Percentiles rank a stretch among this genome's conserved stretches.
phyloP scores from a whole-genome alignment of 2,113 vertebrate species.

The Amblyornis subalaris region DNA sequence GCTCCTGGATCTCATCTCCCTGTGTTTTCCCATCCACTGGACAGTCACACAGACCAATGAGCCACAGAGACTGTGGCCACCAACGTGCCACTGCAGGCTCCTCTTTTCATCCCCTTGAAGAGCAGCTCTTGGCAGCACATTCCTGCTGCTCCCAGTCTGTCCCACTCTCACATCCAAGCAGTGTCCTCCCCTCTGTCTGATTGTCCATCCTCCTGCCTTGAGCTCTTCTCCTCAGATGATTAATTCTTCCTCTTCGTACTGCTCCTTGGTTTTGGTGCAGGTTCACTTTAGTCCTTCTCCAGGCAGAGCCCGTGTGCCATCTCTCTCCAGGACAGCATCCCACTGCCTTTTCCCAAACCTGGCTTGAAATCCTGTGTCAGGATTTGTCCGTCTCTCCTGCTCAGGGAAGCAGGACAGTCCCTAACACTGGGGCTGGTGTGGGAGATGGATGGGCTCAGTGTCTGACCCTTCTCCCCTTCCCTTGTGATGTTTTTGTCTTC shows the following conservation, averaged over 20 bases:
- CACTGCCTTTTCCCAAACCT: not conserved
- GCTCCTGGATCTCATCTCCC: not conserved
- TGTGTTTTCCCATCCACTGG: not conserved
- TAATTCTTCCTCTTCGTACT: not conserved
- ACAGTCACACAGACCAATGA: not conserved
- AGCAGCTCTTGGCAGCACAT: not conserved
- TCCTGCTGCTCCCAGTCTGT: not conserved
- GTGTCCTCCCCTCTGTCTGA: not conserved
- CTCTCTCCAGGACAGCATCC: not conserved
- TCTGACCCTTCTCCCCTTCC: fast-evolving
- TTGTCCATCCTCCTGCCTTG: not conserved
- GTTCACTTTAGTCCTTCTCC: not conserved
- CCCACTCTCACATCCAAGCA: fast-evolving
- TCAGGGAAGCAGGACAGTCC: not conserved
- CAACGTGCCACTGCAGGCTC: fast-evolving
- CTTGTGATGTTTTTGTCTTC: not conserved
- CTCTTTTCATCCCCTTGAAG: not conserved
- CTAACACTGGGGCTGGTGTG: not conserved
- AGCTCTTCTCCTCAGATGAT: not conserved
- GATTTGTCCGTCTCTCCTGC: not conserved
- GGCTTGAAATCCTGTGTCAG: not conserved
- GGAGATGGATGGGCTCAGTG: not conserved
- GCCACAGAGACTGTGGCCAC: fast-evolving
- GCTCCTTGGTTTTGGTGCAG: not conserved
- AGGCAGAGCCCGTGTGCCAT: fast-evolving